These are phyloP conservation scores for Odocoileus virginianus DNA, from an alignment of 2,113 vertebrate species.

Conservation along the genomic window DNA sequence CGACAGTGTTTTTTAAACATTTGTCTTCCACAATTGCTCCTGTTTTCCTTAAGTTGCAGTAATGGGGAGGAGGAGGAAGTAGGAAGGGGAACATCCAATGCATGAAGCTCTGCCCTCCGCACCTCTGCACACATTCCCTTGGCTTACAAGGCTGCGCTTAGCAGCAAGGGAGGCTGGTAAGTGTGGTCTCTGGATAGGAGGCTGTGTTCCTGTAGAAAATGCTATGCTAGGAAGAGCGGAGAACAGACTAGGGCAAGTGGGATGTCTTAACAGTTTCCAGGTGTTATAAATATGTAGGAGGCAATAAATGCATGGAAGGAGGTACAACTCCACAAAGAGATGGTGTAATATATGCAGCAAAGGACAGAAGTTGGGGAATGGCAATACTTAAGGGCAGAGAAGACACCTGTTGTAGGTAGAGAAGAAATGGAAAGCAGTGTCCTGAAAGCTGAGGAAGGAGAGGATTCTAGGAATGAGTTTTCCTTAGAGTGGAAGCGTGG, in stretches of 20 bases:
- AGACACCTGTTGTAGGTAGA: background rate
- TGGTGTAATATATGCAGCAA: fast-evolving
- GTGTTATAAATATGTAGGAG: background rate
- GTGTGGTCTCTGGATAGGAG: background rate
- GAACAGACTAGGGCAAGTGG: background rate
- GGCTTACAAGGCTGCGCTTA: background rate
- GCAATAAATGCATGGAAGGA: background rate
- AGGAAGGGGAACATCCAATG: background rate
- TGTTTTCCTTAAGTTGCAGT: background rate
- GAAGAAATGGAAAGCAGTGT: background rate
- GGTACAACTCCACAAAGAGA: background rate
- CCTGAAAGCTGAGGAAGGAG: background rate
- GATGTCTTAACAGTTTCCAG: background rate
- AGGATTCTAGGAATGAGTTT: background rate
- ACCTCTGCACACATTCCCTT: background rate
- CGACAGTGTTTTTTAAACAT: background rate
- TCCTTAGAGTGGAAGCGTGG: background rate
- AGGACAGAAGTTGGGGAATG: background rate
- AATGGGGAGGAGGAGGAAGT: background rate
- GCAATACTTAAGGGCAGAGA: background rate
- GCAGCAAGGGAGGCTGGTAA: background rate
- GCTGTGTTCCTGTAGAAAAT: background rate
- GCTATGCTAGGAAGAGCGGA: background rate
- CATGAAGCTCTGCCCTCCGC: background rate
- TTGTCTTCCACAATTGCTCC: background rate